A percentile compares a stretch with the other conserved stretches of the same genome.
These are phyloP conservation scores for Novumbra hubbsi DNA, from an alignment of 2,797 vertebrate species.

Conservation along the genomic window DNA sequence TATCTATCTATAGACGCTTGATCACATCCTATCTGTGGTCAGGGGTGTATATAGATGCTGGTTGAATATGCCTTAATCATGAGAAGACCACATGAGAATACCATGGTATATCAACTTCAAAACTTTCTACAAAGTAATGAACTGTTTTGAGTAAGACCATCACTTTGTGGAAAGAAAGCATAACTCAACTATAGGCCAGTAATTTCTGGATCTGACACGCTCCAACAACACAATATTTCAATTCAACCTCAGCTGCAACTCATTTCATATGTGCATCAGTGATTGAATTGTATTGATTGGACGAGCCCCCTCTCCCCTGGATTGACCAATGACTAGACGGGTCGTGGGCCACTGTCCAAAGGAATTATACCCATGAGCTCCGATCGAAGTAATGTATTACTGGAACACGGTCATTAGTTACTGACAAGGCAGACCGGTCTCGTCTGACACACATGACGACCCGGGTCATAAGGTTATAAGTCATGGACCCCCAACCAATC, in stretches of 20 bases:
- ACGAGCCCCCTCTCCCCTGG: slow-evolving; percentile 19
- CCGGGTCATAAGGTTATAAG: slow-evolving; percentile 56
- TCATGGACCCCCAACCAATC: slow-evolving; percentile 48
- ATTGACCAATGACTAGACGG: slow-evolving; percentile 37
- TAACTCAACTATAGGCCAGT: background rate
- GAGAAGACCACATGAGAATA: background rate
- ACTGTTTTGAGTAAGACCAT: background rate
- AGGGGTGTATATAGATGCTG: background rate
- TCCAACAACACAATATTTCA: slow-evolving; percentile 12
- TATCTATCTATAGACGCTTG: background rate
- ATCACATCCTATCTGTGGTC: background rate
- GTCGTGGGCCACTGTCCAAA: slow-evolving; percentile 41
- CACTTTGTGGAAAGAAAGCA: background rate
- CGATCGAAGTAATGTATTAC: slow-evolving; percentile 53
- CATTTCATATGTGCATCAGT: slow-evolving; percentile 51
- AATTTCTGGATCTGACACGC: background rate
- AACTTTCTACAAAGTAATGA: background rate
- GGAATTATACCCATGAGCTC: slow-evolving; percentile 19
- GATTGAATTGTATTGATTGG: slow-evolving; percentile 48
- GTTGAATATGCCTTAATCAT: background rate
- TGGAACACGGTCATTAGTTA: slow-evolving; percentile 63
- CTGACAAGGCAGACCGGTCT: slow-evolving; percentile 45
- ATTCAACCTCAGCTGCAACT: slow-evolving; percentile 20
- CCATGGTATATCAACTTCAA: background rate
- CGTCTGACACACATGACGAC: slow-evolving; percentile 56